A percentile compares a stretch with the other conserved stretches of the same genome.
Evolutionary conservation across 1,140 invertebrate genomes (phyloP).

Genomic region (Euglossa dilemma): DNA sequence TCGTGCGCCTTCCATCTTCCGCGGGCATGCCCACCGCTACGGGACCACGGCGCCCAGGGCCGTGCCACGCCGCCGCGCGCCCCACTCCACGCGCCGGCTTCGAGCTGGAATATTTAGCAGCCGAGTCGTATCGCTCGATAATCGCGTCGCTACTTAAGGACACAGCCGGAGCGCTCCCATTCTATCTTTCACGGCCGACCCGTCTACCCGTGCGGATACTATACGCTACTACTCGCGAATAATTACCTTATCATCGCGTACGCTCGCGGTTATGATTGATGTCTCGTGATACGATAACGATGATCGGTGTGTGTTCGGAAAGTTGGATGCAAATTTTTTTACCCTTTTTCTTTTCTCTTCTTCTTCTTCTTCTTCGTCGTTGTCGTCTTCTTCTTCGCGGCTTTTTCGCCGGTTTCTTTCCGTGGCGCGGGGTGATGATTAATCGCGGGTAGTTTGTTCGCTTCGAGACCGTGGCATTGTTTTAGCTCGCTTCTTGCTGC

Average conservation of each 20-base stretch:
- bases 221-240: neutral
- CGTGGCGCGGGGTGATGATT: too few relatives aligned
- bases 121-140: constrained; percentile 30
- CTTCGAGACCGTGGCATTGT: too few relatives aligned
- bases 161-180: neutral
- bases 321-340: neutral
- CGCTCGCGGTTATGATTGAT: neutral
- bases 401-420: too few relatives aligned
- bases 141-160: constrained; percentile 20
- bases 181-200: neutral
- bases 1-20: constrained; percentile 55
- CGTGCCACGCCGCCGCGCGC: neutral
- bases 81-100: neutral
- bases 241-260: constrained; percentile 29
- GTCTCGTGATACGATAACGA: neutral
- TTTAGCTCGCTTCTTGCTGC: too few relatives aligned
- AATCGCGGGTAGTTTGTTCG: too few relatives aligned
- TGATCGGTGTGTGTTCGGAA: neutral
- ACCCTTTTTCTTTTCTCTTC: neutral
- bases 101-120: neutral
- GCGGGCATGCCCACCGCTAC: constrained; percentile 49
- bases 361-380: too few relatives aligned
- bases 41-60: constrained; percentile 37
- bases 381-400: too few relatives aligned
- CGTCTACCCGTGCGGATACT: neutral